Evolutionary conservation across 2,113 vertebrate species (phyloP).

Genomic region (Sphaerodactylus townsendi): DNA sequence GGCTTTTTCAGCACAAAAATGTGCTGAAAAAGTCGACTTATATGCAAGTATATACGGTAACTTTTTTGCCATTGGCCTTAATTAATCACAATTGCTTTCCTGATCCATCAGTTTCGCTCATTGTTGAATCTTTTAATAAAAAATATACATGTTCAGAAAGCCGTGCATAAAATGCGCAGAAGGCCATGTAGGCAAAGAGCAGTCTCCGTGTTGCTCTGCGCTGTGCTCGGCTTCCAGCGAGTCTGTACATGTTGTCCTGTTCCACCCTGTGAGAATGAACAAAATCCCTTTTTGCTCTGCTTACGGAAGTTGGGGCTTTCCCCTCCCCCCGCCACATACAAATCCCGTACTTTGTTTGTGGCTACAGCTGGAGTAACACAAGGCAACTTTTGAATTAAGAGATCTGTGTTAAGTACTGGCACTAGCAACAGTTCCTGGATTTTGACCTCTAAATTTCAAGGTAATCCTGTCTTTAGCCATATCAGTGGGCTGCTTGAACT

Average conservation of each 20-base stretch:
- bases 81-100: too few species aligned
- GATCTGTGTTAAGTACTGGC: constrained; percentile 72
- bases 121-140: neutral
- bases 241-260: neutral
- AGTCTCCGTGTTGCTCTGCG: neutral
- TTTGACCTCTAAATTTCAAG: constrained; percentile 68
- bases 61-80: too few species aligned
- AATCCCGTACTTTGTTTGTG: constrained; percentile 67
- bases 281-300: constrained; percentile 50
- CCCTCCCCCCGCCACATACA: constrained; percentile 38
- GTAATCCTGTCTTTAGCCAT: constrained; percentile 70
- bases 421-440: constrained; percentile 63
- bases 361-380: constrained; percentile 80
- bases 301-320: constrained; percentile 69
- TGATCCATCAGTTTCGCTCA: neutral
- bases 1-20: too few species aligned
- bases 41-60: too few species aligned
- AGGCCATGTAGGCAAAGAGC: neutral
- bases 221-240: constrained; percentile 5
- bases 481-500: constrained; percentile 68
- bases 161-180: neutral
- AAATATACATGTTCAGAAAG: neutral
- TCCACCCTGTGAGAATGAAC: constrained; percentile 18
- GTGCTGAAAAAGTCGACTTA: too few species aligned
- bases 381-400: constrained; percentile 74